A percentile compares a stretch with the other conserved stretches of the same genome.
These are phyloP conservation scores for Zhuqinia jingwanae DNA, from an alignment of 2,888 invertebrate species.

Conservation along the genomic window DNA sequence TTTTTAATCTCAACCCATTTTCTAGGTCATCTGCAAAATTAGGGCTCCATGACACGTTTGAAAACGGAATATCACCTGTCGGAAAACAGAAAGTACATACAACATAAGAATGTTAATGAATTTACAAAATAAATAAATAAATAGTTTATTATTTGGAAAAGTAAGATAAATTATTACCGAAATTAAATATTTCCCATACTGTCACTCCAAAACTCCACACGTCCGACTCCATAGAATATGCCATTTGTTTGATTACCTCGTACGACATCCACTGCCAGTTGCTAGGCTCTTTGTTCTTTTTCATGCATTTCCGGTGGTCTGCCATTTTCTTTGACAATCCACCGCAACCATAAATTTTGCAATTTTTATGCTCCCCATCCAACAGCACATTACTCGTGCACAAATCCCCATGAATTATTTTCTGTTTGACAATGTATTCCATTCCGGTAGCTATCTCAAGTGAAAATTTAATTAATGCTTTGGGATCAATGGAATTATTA, in stretches of 20 bases:
- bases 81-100: no score
- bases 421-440: neutral
- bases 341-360: neutral
- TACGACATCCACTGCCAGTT: neutral
- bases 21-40: no score
- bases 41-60: no score
- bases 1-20: no score
- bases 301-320: neutral
- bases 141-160: no score
- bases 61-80: no score
- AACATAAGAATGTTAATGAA: no score
- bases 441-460: neutral
- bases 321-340: neutral
- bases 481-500: neutral
- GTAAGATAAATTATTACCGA: neutral
- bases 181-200: neutral
- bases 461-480: neutral
- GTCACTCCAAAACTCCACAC: slow-evolving; percentile 7
- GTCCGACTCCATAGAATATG: neutral
- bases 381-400: neutral
- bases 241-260: neutral
- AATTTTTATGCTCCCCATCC: neutral
- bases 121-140: no score
- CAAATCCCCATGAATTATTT: neutral
- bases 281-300: neutral